Evolutionary conservation across 1,140 invertebrate species (phyloP), one percentile per base, ranked within the genome.

Genomic region (Anastrepha ludens): DNA sequence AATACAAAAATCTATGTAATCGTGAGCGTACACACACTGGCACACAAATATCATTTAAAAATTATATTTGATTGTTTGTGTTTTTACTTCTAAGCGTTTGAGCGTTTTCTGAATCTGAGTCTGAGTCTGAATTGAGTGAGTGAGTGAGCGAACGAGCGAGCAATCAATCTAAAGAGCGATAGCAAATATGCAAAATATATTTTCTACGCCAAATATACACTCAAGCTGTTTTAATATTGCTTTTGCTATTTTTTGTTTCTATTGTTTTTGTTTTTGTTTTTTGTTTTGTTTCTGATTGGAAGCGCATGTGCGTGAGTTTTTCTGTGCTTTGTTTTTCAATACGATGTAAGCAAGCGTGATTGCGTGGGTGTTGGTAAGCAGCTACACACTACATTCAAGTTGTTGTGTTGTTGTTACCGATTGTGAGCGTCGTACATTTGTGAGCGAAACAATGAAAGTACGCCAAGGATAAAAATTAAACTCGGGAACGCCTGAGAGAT

Each of bases 391-490:
- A 50, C 74, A 74, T 74, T 44, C 13, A 4, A 81, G 74, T 15
- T 55, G 74, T 29, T 20, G 44, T 78, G n/a, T 58, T 81, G 74
- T 81, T 50, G 74, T 81, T 81, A 81, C 74, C 74, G 47, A 55
- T 55, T 55, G 47, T 55, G 47, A 17, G 47, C 74, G 74, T 50
- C 13, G n/a, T 81, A 20, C 74, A 81, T 81, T n/a, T 55, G 47
- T n/a, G 44, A 74, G 74, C n/a, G 74, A 74, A 67, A 67, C 20
- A 41, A 41, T 8, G n/a, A 55, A n/a, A 81, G 39, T 74, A 55
- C 11, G 50, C 50, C 2, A 55, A 9, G 29, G 29, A n/a, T 39
- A 67, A 67, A 39, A 13, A 13, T 20, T 41, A 29, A 20, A 20
- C 64, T 67, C 64, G 39, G 7, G 64, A 67, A 67, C 67, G 39